Percentiles rank a stretch among this genome's conserved stretches.
Conservation (phyloP, 2,113 vertebrate species). For the Oryzias woworae region DNA sequence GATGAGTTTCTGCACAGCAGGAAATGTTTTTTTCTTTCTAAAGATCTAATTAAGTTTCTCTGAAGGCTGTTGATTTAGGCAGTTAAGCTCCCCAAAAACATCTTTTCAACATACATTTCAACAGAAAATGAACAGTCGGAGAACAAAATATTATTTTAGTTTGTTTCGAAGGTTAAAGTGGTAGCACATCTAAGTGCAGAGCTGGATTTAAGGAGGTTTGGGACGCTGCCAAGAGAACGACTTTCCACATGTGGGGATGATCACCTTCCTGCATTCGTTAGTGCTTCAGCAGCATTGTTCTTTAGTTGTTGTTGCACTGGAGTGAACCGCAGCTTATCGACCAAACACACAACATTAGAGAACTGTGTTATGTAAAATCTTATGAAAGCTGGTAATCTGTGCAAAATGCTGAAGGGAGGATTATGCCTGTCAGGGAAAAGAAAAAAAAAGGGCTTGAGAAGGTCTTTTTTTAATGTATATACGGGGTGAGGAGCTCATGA, state of each 20-base stretch:
- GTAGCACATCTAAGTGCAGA: background rate
- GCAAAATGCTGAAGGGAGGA: constrained; percentile 56
- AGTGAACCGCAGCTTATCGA: constrained; percentile 60
- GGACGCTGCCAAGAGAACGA: too few species aligned
- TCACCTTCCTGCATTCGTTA: constrained; percentile 15
- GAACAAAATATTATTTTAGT: too few species aligned
- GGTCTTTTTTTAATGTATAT: constrained; percentile 34
- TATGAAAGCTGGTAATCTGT: constrained; percentile 70
- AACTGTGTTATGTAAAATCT: constrained; percentile 58
- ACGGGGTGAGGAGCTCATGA: constrained; percentile 23
- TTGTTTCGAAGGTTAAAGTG: too few species aligned
- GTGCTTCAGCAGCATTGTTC: constrained; percentile 11
- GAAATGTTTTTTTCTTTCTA: too few species aligned
- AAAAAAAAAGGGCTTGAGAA: constrained; percentile 37
- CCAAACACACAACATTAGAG: constrained; percentile 53
- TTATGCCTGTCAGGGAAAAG: constrained; percentile 58
- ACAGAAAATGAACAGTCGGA: too few species aligned
- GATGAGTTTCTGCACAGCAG: too few species aligned
- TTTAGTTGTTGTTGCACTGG: constrained; percentile 30
- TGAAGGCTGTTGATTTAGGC: too few species aligned
- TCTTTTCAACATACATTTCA: too few species aligned
- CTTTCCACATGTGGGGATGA: constrained; percentile 1
- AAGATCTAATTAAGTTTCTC: too few species aligned
- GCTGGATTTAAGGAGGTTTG: background rate
- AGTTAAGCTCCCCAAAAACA: too few species aligned